Base-by-base conservation (phyloP, 37 sponge, comb jelly and placozoan genomes). In the Cladorhizidae sp. region DNA sequence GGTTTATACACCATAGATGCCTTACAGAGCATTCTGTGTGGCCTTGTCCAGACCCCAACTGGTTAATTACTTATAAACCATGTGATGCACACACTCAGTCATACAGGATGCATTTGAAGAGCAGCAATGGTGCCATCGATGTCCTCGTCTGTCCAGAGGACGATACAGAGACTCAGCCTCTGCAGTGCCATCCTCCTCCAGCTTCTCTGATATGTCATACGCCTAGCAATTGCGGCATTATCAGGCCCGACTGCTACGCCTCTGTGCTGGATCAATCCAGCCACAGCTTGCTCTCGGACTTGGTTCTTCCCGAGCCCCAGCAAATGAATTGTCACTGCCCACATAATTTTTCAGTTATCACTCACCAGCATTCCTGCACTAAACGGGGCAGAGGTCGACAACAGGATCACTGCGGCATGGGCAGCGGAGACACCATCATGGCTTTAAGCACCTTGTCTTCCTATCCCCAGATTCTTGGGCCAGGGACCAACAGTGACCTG, bases 71-170 rank as follows among this genome's bases (percentile, higher is more conserved):
- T n/a, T n/a, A n/a, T n/a, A n/a, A n/a, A n/a, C n/a, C n/a, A n/a
- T n/a, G n/a, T n/a, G n/a, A n/a, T n/a, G 3, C 72, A 72, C 40
- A 38, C 56, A 45, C 45, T n/a, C 83, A 92, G 89, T 74, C 79
- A 26, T 92, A 84, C 45, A 71, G 77, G 74, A 92, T 93, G 83
- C 82, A 88, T 54, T 71, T 93, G 21, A 81, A 85, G 75, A 93
- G 93, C 38, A 64, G 59, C 28, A 67, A 62, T 72, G 92, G 88
- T 22, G 86, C 92, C 31, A 91, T 94, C 23, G 95, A 94, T 41
- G 95, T 90, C n/a, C 70, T 91, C 28, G 90, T 94, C 40, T 94
- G 95, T 54, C 92, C 92, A 0, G 86, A 88, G 52, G 81, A 78
- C 2, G 65, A 79, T 3, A 80, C 80, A 11, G 54, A 79, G 61